Evolutionary conservation across 1,140 invertebrate genomes (phyloP).

Genomic region (Diorhabda elongata): DNA sequence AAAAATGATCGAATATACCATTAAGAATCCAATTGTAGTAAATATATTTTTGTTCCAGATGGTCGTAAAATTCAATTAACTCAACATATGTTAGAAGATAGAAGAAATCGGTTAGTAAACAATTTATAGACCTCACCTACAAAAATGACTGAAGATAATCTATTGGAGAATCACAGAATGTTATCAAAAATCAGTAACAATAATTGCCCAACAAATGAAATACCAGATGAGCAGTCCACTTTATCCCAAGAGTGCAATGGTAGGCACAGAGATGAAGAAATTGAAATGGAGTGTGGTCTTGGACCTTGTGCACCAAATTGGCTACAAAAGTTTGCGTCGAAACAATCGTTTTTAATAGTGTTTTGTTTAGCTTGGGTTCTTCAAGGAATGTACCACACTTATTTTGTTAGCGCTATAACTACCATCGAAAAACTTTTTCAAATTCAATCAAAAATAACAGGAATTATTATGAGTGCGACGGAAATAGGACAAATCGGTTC

Average conservation of each 20-base stretch:
- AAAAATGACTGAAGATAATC: too few relatives aligned
- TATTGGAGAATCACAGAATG: too few relatives aligned
- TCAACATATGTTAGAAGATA: too few relatives aligned
- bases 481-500: slow-evolving; percentile 93
- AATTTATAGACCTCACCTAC: too few relatives aligned
- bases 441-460: slow-evolving; percentile 91
- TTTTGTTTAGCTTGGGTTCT: slow-evolving; percentile 87
- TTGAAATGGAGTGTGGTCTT: slow-evolving; percentile 61
- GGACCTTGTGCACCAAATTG: slow-evolving; percentile 66
- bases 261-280: slow-evolving; percentile 41
- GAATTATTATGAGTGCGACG: slow-evolving; percentile 87
- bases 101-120: too few relatives aligned
- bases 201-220: slow-evolving; percentile 16
- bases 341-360: slow-evolving; percentile 80
- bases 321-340: slow-evolving; percentile 77
- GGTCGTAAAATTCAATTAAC: too few relatives aligned
- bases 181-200: too few relatives aligned
- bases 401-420: slow-evolving; percentile 94
- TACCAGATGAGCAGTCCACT: slow-evolving; percentile 37
- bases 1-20: too few relatives aligned
- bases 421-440: slow-evolving; percentile 96
- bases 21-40: too few relatives aligned
- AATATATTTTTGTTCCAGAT: too few relatives aligned
- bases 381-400: slow-evolving; percentile 92
- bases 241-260: slow-evolving; percentile 25